Conservation (phyloP, 2,888 invertebrate genomes). For the Adelognathus sp. region DNA sequence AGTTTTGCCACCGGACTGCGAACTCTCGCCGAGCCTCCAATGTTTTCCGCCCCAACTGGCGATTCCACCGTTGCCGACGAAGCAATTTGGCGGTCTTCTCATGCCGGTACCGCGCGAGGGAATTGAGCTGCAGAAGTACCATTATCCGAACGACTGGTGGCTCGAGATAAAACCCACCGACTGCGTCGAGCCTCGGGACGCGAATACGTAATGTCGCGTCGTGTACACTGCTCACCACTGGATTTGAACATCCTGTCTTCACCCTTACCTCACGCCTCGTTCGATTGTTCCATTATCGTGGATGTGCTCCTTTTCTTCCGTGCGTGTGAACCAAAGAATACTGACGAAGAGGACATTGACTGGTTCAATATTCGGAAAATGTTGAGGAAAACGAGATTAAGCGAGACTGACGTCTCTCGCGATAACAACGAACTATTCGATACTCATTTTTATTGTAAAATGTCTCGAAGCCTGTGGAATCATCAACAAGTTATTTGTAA, state of each 20-base stretch:
- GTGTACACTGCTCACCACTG: not conserved
- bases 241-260: slow-evolving; percentile 9
- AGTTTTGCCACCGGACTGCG: slow-evolving; percentile 82
- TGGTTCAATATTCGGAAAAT: not conserved
- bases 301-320: no score
- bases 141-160: slow-evolving; percentile 84
- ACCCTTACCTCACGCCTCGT: not conserved
- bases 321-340: slow-evolving; percentile 4
- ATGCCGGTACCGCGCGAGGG: slow-evolving; percentile 83
- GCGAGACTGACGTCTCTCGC: not conserved
- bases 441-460: slow-evolving; percentile 4
- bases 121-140: slow-evolving; percentile 84
- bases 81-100: slow-evolving; percentile 80
- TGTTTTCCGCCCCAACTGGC: slow-evolving; percentile 83
- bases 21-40: slow-evolving; percentile 81
- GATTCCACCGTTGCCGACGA: slow-evolving; percentile 81
- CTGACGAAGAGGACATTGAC: not conserved
- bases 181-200: slow-evolving; percentile 73
- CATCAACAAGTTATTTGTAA: slow-evolving; percentile 25
- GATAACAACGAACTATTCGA: slow-evolving; percentile 45
- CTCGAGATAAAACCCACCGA: slow-evolving; percentile 81
- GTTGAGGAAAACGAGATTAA: not conserved
- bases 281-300: slow-evolving; percentile 25
- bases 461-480: slow-evolving; percentile 40
- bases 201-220: slow-evolving; percentile 63